Conservation (phyloP, 2,113 vertebrate genomes). For the Upupa epops region DNA sequence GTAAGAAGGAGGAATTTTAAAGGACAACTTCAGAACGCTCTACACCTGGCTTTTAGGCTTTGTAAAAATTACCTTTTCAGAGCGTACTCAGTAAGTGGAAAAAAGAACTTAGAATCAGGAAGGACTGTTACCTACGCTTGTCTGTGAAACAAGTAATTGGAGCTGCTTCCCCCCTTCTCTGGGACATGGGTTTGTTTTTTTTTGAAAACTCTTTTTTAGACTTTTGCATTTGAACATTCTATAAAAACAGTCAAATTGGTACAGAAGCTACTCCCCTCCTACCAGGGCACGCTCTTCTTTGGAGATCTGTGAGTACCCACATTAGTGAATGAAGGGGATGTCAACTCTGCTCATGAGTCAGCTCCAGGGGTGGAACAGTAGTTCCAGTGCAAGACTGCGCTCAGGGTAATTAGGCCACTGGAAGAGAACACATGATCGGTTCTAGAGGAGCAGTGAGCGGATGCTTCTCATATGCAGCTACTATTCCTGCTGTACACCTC, state of each 20-base stretch:
- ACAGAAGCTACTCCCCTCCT: slow-evolving; percentile 4
- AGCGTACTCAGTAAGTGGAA: not conserved
- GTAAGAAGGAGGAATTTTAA: not conserved
- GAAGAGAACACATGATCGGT: slow-evolving; percentile 48
- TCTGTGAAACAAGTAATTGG: not conserved
- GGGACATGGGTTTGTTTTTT: not conserved
- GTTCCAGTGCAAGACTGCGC: not conserved
- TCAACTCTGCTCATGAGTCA: slow-evolving; percentile 57
- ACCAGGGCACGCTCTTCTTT: not conserved
- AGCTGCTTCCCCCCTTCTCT: not conserved
- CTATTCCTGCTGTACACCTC: not conserved
- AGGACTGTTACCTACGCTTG: not conserved
- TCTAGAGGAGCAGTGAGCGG: not conserved
- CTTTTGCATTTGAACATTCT: not conserved
- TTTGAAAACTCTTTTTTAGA: too few relatives aligned
- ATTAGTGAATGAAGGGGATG: slow-evolving; percentile 37
- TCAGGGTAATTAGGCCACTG: slow-evolving; percentile 53
- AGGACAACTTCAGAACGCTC: not conserved
- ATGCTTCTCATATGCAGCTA: not conserved
- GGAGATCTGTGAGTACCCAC: not conserved
- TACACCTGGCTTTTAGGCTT: not conserved
- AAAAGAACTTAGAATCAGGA: not conserved
- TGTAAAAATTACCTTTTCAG: not conserved
- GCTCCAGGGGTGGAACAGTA: slow-evolving; percentile 32
- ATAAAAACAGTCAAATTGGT: slow-evolving; percentile 34